Percentiles rank a stretch among this genome's conserved stretches.
Evolutionary conservation across 1,140 invertebrate species (phyloP).

Genomic region (Ephestia elutella): DNA sequence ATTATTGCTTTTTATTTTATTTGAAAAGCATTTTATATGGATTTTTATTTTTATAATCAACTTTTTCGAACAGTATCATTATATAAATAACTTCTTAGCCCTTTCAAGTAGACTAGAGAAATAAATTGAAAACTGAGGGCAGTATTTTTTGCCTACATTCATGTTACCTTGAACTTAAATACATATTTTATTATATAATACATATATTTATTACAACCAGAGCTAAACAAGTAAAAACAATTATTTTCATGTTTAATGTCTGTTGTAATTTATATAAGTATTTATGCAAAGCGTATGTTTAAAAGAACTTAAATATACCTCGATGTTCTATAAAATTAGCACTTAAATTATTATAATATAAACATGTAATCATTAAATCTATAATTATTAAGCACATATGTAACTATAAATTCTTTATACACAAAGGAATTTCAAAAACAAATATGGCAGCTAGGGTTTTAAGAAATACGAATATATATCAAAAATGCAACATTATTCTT

Average conservation of each 20-base stretch:
- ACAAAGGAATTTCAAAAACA: slow-evolving; percentile 30
- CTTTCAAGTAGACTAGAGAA: no score
- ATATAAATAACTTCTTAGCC: no score
- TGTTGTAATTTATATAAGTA: no score
- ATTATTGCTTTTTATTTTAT: slow-evolving; percentile 8
- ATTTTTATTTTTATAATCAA: neutral
- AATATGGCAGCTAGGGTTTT: slow-evolving; percentile 43
- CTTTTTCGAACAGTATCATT: neutral
- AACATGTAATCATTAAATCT: slow-evolving; percentile 10
- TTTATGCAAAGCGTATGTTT: no score
- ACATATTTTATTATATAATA: no score
- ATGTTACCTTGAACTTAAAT: no score
- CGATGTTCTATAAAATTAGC: slow-evolving; percentile 15
- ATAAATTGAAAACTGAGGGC: no score
- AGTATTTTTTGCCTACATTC: no score
- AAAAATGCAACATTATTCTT: neutral
- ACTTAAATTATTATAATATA: slow-evolving; percentile 15
- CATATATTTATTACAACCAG: no score
- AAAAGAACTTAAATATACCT: slow-evolving; percentile 10
- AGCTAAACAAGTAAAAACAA: no score
- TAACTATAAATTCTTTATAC: slow-evolving; percentile 19
- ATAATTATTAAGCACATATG: slow-evolving; percentile 15
- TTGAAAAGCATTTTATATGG: neutral
- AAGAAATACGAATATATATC: slow-evolving; percentile 13
- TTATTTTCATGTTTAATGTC: no score